phyloP scores from a whole-genome alignment of 2,888 invertebrate genomes.

The Drosophila bunnanda region DNA sequence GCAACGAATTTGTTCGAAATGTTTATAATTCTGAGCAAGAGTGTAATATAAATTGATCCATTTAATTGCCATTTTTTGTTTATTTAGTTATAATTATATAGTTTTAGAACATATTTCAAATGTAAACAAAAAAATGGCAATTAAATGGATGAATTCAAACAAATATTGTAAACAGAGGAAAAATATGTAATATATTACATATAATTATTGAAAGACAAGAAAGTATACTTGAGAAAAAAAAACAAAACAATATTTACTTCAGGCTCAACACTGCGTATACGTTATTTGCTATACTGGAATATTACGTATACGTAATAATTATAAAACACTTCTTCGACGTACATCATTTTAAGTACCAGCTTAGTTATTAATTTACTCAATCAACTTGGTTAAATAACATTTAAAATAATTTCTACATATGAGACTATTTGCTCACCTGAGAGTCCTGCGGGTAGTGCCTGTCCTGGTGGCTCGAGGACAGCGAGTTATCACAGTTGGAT shows the following conservation, averaged over 20 bases:
- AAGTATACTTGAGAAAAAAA: too few species aligned
- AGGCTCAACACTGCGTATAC: not conserved
- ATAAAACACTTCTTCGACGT: too few species aligned
- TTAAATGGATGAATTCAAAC: too few species aligned
- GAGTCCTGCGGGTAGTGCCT: conserved; percentile 88
- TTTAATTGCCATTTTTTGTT: not conserved
- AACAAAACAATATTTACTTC: too few species aligned
- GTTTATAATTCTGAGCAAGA: not conserved
- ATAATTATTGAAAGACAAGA: too few species aligned
- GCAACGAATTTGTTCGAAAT: not conserved
- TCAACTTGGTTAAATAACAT: too few species aligned
- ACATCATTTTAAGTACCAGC: not conserved
- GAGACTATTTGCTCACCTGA: conserved; percentile 87
- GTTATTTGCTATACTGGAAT: not conserved
- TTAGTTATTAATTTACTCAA: not conserved
- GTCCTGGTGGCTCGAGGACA: conserved; percentile 87
- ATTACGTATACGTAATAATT: not conserved
- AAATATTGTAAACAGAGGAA: too few species aligned
- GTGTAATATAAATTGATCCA: not conserved
- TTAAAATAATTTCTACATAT: too few species aligned
- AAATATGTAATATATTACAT: too few species aligned
- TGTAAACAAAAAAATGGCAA: too few species aligned
- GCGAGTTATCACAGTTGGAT: conserved; percentile 88
- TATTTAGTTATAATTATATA: too few species aligned
- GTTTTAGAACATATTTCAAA: too few species aligned